Evolutionary conservation across 1,140 invertebrate genomes (phyloP), one percentile per base, ranked within the genome.

Genomic region (Linepithema humile): DNA sequence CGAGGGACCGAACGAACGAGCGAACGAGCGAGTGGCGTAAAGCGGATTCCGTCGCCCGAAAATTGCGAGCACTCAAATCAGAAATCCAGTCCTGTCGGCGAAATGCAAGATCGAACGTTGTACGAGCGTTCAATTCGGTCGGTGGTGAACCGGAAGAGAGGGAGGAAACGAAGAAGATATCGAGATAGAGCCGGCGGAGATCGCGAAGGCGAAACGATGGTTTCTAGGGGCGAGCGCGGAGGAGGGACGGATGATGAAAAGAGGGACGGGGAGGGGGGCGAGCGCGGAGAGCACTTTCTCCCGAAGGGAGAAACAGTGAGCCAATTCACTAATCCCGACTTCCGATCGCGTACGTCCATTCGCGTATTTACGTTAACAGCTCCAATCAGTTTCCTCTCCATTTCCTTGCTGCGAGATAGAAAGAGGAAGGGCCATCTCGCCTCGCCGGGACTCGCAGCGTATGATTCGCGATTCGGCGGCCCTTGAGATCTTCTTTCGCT

Each of bases 361-460:
- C 86, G 82, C 73, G 85, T 92, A 92, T 93, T 93, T 92, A 91
- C 89, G 91, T 91, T 92, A 92, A 92, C 89, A 89, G 89, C 85
- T 89, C 86, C 90, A 90, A 92, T 92, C 92, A 91, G 89, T 91
- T 92, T 90, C 86, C 85, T 89, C 86, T 84, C 88, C 86, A 90
- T 93, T 92, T 91, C 83, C 84, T 86, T 85, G 82, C 72, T 87
- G 73, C 74, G 83, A 69, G 82, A 88, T 88, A 84, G 26, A 35
- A 15, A 40, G 40, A 38, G 74, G 17, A 72, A 86, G 55, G 60
- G 38, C 35, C 32, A 64, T 64, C n/a, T 40, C 32, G 38, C 9
- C 50, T 59, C 40, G 38, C 26, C 40, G 72, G 60, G 26, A 45
- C 38, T 35, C 59, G 32, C 26, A n/a, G 59, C n/a, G 43, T 12